Base-by-base conservation (phyloP, 2,113 vertebrate genomes). In the Ifrita kowaldi region DNA sequence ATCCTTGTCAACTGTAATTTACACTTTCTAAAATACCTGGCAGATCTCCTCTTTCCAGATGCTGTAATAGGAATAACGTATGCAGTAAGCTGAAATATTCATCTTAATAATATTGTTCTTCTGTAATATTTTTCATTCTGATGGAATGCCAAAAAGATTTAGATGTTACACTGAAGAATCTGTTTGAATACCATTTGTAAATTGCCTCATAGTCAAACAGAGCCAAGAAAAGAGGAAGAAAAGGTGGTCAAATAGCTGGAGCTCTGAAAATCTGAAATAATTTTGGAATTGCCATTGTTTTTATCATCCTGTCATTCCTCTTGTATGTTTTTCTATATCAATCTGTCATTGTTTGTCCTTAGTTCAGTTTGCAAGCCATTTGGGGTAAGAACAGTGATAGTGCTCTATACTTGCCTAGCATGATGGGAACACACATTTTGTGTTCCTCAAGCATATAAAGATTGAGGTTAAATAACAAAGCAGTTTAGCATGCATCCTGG, bases 1-100 rank as follows among this genome's bases (percentile, higher is more conserved):
- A 91, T 94, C 47, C 79, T 63, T 92, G 89, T 95, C 94, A 96
- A 65, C 42, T 68, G 44, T 96, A 95, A 95, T 96, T 95, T 95
- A 79, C 65, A 91, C 84, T 87, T 87, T 57, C 41, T 82, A 87
- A 94, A 89, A 68, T 81, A 82, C 56, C 49, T 93, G 77, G 37
- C 74, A 96, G 87, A 83, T 85, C 49, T 87, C 52, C 30, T 76
- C 49, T 86, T 89, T 83, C 84, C 81, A 94, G 57, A 87, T 91
- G 55, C 44, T 85, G 49, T 55, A 85, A 87, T 65, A 93, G 46
- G 28, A 87, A 87, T 89, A 93, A 71, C 0, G 6, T 82, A 50
- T 50, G 46, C 3, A 2, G 56, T 46, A 87, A 82, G 56, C 16
- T 78, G 85, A 89, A 90, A 89, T 82, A 63, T 47, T 87, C 1